phyloP scores from a whole-genome alignment of 2,888 invertebrate species.

The Caenorhabditis sp. region DNA sequence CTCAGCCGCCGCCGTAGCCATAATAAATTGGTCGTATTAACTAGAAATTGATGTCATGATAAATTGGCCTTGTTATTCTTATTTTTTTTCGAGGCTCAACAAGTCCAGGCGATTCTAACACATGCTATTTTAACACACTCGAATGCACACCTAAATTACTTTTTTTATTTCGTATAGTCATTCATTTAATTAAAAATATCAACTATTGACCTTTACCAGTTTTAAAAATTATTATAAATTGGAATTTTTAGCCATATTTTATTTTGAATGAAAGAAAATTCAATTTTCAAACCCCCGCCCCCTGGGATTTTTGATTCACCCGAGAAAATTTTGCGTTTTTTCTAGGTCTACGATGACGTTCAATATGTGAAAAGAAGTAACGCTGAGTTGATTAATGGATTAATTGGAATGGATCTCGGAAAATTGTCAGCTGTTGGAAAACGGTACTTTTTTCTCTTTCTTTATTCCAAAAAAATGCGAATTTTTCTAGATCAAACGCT shows the following conservation, averaged over 20 bases:
- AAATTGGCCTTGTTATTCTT: not conserved
- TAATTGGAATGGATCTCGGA: constrained; percentile 69
- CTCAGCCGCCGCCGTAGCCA: no score
- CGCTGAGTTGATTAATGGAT: constrained; percentile 68
- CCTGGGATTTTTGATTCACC: no score
- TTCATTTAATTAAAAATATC: not conserved
- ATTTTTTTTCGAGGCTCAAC: not conserved
- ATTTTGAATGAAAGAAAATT: no score
- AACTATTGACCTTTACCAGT: not conserved
- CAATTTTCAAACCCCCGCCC: no score
- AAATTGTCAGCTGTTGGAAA: constrained; percentile 66
- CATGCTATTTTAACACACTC: not conserved
- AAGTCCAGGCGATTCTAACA: not conserved
- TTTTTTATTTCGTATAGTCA: not conserved
- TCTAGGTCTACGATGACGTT: constrained; percentile 42
- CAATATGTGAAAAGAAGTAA: constrained; percentile 59
- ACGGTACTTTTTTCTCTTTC: constrained; percentile 27
- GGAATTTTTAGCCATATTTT: not conserved
- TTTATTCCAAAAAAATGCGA: not conserved
- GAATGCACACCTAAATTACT: no score
- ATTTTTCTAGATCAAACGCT: constrained; percentile 57
- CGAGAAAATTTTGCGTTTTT: no score
- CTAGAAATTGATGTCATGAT: not conserved
- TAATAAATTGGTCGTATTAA: not conserved
- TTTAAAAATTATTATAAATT: not conserved